phyloP scores from a whole-genome alignment of 2,888 invertebrate genomes.

The Pterostichus madidus region DNA sequence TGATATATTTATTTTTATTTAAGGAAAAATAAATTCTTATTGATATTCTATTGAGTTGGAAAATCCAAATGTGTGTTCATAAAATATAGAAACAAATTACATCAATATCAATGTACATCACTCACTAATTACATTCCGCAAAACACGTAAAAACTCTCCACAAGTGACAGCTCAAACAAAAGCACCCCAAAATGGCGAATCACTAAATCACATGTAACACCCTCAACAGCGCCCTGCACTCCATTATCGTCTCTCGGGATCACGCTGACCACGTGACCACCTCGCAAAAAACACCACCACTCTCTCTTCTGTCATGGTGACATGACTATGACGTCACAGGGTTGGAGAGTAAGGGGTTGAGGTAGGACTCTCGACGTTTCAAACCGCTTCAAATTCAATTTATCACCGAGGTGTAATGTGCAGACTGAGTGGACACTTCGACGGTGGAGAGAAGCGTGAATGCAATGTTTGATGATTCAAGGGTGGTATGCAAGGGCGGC shows the following conservation, averaged over 20 bases:
- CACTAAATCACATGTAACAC: conserved; percentile 43
- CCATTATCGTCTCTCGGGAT: conserved; percentile 36
- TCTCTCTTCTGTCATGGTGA: too few species aligned
- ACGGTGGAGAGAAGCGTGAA: background rate
- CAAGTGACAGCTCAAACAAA: conserved; percentile 46
- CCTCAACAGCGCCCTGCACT: conserved; percentile 36
- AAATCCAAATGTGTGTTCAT: background rate
- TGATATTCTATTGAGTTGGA: background rate
- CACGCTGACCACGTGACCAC: conserved; percentile 33
- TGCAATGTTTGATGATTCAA: conserved; percentile 4
- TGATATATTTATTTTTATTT: too few species aligned
- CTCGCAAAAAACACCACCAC: conserved; percentile 24
- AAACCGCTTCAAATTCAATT: conserved; percentile 43
- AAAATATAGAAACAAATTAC: conserved; percentile 34
- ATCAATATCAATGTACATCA: conserved; percentile 28
- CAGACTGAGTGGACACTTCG: conserved; percentile 23
- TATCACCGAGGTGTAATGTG: conserved; percentile 17
- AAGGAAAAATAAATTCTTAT: too few species aligned
- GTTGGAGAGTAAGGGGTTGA: background rate
- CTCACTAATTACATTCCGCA: conserved; percentile 14
- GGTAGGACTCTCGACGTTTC: conserved; percentile 1
- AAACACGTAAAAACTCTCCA: conserved; percentile 33
- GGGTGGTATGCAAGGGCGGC: conserved; percentile 2
- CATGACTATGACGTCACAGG: conserved; percentile 12
- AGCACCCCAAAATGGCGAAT: conserved; percentile 28